Percentiles rank a stretch among this genome's conserved stretches.
Evolutionary conservation across 2,888 invertebrate species (phyloP).

Genomic region (Choristoneura rosaceana): DNA sequence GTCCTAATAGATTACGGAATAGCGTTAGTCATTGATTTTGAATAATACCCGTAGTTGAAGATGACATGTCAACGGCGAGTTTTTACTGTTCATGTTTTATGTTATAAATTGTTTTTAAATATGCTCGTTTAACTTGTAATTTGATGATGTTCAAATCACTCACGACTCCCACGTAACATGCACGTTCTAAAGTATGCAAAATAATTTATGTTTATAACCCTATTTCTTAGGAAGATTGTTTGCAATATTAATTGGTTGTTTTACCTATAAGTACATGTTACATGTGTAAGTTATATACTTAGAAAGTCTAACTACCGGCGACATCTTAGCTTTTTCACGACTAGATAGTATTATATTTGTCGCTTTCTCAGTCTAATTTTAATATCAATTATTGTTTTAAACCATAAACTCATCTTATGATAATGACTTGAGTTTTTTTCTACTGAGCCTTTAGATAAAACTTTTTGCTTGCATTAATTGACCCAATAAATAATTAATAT

Average conservation of each 20-base stretch:
- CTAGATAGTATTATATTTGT: too few relatives aligned
- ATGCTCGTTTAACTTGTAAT: slow-evolving; percentile 29
- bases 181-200: neutral
- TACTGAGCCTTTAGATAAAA: too few relatives aligned
- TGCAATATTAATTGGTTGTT: neutral
- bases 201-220: neutral
- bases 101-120: slow-evolving; percentile 26
- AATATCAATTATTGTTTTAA: too few relatives aligned
- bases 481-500: neutral
- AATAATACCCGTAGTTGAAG: slow-evolving; percentile 51
- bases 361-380: too few relatives aligned
- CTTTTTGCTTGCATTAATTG: neutral
- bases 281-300: too few relatives aligned
- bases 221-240: neutral
- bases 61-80: slow-evolving; percentile 43
- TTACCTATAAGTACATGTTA: too few relatives aligned
- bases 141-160: neutral
- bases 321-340: too few relatives aligned
- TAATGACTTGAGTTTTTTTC: too few relatives aligned
- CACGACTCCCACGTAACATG: slow-evolving; percentile 9
- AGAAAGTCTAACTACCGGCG: too few relatives aligned
- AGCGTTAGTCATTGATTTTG: slow-evolving; percentile 60
- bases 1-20: slow-evolving; percentile 58
- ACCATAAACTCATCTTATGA: too few relatives aligned
- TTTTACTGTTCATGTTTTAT: slow-evolving; percentile 44